Evolutionary conservation across 2,113 vertebrate genomes (phyloP), one percentile per base, ranked within the genome.

Genomic region (Aramus guarauna): DNA sequence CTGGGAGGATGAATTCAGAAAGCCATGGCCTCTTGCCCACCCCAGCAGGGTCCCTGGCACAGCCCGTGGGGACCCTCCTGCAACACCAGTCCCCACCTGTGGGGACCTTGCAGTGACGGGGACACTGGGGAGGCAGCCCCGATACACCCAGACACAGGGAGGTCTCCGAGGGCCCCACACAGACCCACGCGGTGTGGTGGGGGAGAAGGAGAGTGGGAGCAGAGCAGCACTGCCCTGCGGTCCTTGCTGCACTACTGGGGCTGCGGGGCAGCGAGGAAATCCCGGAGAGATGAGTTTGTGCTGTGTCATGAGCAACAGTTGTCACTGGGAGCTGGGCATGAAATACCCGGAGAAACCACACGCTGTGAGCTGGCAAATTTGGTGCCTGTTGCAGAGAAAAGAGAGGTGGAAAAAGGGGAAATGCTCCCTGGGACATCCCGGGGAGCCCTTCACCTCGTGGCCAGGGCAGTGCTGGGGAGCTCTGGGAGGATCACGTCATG

Each of bases 281-380:
- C 36, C 11, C 1, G 0, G n/a, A 45, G 56, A 34, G 15, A 29
- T 0, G 1, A 90, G 19, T 30, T 68, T 2, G 0, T 45, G 74
- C 45, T 56, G 39, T 67, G 78, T 75, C 4, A 0, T 73, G 66
- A 89, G 14, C 5, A 3, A 77, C 48, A 56, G 34, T n/a, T 88
- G 75, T 30, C 3, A 1, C 76, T 83, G 39, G 43, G 43, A 89
- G 37, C n/a, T 1, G 1, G 20, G 12, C 2, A 0, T 55, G 59
- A 91, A 88, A 64, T 36, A 85, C 58, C 62, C 43, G 0, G 30
- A 66, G 91, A 43, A 92, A 85, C 39, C 71, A 56, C 90, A 76
- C n/a, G 21, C 62, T 64, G 29, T 32, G 78, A 90, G 62, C 32
- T 93, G 90, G 47, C 69, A 72, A 52, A 68, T n/a, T 18, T 13